Evolutionary conservation across 2,888 invertebrate genomes (phyloP).

Genomic region (Polia nebulosa): DNA sequence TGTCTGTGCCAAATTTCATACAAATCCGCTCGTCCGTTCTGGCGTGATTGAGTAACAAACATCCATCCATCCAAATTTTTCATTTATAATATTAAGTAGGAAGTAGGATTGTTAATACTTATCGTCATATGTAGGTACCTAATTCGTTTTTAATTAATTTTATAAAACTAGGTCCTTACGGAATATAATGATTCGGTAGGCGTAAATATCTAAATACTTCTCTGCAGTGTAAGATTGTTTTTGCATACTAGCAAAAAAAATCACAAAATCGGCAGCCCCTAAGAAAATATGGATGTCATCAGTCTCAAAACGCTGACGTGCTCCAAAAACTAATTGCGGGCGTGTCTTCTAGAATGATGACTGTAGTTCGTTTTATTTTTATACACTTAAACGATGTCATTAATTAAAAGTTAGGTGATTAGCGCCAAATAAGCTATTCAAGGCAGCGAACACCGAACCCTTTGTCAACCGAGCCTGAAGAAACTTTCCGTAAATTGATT

Average conservation of each 20-base stretch:
- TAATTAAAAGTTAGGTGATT: conserved; percentile 86
- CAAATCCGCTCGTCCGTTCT: too few species aligned
- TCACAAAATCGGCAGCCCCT: conserved; percentile 1
- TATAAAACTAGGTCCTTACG: too few species aligned
- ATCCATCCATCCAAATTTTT: too few species aligned
- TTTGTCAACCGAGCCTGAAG: conserved; percentile 76
- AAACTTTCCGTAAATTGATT: conserved; percentile 76
- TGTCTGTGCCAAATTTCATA: too few species aligned
- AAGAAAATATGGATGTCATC: conserved; percentile 30
- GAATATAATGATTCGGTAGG: too few species aligned
- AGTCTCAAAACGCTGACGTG: conserved; percentile 29
- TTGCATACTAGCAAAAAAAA: background rate
- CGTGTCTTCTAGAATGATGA: conserved; percentile 55
- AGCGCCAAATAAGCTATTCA: conserved; percentile 80
- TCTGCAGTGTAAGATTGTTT: background rate
- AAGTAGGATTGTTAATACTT: too few species aligned
- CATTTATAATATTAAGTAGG: too few species aligned
- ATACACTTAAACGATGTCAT: conserved; percentile 78
- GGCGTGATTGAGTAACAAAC: too few species aligned
- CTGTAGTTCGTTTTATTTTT: conserved; percentile 74
- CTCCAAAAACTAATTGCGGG: conserved; percentile 42
- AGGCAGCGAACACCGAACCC: conserved; percentile 71
- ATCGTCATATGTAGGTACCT: too few species aligned
- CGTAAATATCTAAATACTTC: background rate
- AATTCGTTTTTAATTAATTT: too few species aligned